Evolutionary conservation across 2,113 vertebrate species (phyloP).

Genomic region (Hippoglossus stenolepis): DNA sequence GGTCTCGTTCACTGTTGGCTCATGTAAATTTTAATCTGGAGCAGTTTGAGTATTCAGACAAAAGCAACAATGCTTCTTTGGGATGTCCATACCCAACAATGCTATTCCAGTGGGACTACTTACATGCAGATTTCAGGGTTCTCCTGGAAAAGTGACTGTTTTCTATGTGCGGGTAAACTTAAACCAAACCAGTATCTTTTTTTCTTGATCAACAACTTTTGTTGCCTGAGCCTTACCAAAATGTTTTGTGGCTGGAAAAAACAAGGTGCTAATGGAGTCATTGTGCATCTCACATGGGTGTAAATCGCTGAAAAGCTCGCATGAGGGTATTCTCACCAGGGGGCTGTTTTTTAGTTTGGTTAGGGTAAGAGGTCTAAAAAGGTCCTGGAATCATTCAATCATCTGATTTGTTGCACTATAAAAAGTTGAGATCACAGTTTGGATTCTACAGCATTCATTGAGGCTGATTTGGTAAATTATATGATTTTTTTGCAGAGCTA

Average conservation of each 20-base stretch:
- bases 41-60: conserved; percentile 8
- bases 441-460: too few relatives aligned
- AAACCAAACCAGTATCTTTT: too few relatives aligned
- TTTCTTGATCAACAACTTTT: background rate
- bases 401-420: background rate
- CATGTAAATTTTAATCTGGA: conserved; percentile 34
- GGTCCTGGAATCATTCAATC: background rate
- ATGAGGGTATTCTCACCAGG: background rate
- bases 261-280: too few relatives aligned
- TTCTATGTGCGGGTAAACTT: background rate
- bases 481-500: background rate
- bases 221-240: too few relatives aligned
- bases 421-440: too few relatives aligned
- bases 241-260: too few relatives aligned
- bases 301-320: too few relatives aligned
- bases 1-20: conserved; percentile 25
- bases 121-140: background rate
- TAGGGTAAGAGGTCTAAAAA: background rate
- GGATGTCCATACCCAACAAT: background rate
- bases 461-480: background rate
- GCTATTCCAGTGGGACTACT: background rate
- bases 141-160: background rate
- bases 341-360: background rate
- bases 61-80: conserved; percentile 6
- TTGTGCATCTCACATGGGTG: too few relatives aligned